Percentiles rank a stretch among this genome's conserved stretches.
phyloP scores from a whole-genome alignment of 1,140 invertebrate genomes.

The Helicorthomorpha holstii region DNA sequence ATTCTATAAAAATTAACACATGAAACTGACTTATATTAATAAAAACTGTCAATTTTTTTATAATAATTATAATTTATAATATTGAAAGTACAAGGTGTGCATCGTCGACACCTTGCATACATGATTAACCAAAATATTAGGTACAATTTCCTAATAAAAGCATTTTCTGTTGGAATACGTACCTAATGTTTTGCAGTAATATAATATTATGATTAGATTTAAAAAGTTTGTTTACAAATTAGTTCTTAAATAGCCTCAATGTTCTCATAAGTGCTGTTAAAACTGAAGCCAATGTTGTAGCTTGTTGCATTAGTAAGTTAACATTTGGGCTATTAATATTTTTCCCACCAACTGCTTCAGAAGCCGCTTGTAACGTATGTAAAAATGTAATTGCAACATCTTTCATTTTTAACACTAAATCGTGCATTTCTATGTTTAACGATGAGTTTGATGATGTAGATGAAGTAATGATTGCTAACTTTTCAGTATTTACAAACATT shows the following conservation, averaged over 20 bases:
- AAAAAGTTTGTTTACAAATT: no score
- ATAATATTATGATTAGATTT: no score
- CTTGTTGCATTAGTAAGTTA: conserved; percentile 41
- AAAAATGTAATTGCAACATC: conserved; percentile 43
- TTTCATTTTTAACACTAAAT: conserved; percentile 56
- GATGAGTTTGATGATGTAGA: conserved; percentile 42
- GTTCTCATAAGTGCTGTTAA: conserved; percentile 61
- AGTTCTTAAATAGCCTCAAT: conserved; percentile 34
- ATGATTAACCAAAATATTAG: no score
- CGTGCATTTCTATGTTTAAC: conserved; percentile 44
- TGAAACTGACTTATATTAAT: no score
- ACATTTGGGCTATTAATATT: conserved; percentile 29
- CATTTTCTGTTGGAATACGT: no score
- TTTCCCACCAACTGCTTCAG: conserved; percentile 23
- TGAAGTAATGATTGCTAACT: conserved; percentile 39
- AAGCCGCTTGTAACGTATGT: conserved; percentile 21
- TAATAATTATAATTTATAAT: no score
- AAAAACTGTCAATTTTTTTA: no score
- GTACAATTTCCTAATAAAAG: no score
- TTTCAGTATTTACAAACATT: conserved; percentile 41
- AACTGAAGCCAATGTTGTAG: conserved; percentile 59
- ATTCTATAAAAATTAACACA: no score
- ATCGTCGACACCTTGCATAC: no score
- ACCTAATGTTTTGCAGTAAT: no score
- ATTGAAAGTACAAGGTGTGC: no score